Percentiles rank a stretch among this genome's conserved stretches.
These are phyloP conservation scores for Corella eumyota DNA, from an alignment of 23 tunicate genomes.

Conservation along the genomic window DNA sequence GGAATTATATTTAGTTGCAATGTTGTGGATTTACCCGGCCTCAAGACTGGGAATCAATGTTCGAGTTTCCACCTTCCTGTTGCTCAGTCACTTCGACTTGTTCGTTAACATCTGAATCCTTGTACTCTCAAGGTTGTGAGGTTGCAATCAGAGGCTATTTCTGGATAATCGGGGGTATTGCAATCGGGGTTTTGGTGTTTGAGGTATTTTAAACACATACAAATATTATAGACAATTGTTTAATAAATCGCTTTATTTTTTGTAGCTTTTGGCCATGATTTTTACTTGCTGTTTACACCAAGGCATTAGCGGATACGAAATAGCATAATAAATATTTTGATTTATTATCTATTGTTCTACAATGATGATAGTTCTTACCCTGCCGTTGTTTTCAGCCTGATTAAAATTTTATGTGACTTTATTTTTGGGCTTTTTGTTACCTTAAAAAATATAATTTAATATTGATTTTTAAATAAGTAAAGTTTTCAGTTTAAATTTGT, in stretches of 20 bases:
- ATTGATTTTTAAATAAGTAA: too few species aligned
- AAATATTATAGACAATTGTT: too few species aligned
- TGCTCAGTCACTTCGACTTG: not conserved
- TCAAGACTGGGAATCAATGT: slow-evolving; percentile 20
- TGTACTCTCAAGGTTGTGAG: slow-evolving; percentile 32
- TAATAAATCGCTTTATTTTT: slow-evolving; percentile 5
- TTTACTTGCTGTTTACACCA: slow-evolving; percentile 52
- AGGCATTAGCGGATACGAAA: slow-evolving; percentile 21
- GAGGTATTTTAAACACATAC: too few species aligned
- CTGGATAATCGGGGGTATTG: slow-evolving; percentile 63
- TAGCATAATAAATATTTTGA: slow-evolving; percentile 4
- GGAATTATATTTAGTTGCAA: slow-evolving; percentile 19
- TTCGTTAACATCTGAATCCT: not conserved
- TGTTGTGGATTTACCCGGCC: slow-evolving; percentile 51
- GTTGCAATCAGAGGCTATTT: slow-evolving; percentile 19
- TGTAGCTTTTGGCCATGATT: slow-evolving; percentile 53
- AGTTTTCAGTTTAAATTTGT: too few species aligned
- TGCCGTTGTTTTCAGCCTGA: too few species aligned
- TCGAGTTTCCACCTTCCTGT: slow-evolving; percentile 19
- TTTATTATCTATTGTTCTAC: too few species aligned
- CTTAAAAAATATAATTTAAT: too few species aligned
- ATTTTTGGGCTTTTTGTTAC: too few species aligned
- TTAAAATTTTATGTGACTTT: too few species aligned
- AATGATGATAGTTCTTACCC: too few species aligned
- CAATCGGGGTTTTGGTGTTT: slow-evolving; percentile 33